A percentile compares a stretch with the other conserved stretches of the same genome.
Conservation (phyloP, 2,797 vertebrate genomes). For the Sebastes diaconus region DNA sequence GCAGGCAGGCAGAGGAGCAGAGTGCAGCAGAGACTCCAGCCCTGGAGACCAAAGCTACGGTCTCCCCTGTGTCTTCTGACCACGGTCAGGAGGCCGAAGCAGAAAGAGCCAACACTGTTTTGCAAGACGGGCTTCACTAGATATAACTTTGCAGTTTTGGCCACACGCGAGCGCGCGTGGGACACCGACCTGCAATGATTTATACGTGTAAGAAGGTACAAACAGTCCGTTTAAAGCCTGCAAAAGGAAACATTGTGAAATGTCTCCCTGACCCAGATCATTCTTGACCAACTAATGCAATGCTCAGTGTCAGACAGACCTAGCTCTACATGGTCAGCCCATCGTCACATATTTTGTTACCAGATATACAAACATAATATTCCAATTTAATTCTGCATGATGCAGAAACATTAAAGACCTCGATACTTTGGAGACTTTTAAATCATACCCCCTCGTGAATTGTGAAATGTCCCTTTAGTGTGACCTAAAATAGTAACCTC, state of each 20-base stretch:
- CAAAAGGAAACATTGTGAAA: constrained; percentile 21
- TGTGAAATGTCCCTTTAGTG: not conserved
- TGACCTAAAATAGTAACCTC: constrained; percentile 33
- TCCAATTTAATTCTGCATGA: not conserved
- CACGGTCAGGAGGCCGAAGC: no score
- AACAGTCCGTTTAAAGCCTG: not conserved
- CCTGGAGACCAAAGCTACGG: no score
- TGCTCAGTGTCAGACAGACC: not conserved
- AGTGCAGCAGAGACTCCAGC: no score
- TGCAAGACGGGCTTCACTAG: no score
- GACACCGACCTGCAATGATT: no score
- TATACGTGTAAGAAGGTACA: no score
- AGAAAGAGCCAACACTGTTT: no score
- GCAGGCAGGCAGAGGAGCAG: no score
- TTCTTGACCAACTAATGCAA: not conserved
- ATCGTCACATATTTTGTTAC: not conserved
- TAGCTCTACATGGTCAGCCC: not conserved
- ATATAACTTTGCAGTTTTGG: no score
- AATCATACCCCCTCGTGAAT: not conserved
- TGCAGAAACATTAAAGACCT: not conserved
- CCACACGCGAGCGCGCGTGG: no score
- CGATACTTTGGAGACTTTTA: not conserved
- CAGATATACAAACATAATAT: not conserved
- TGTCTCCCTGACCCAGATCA: not conserved
- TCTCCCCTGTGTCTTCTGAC: no score